Percentiles rank a stretch among this genome's conserved stretches.
Conservation (phyloP, 2,797 vertebrate genomes). For the Lerista edwardsae region DNA sequence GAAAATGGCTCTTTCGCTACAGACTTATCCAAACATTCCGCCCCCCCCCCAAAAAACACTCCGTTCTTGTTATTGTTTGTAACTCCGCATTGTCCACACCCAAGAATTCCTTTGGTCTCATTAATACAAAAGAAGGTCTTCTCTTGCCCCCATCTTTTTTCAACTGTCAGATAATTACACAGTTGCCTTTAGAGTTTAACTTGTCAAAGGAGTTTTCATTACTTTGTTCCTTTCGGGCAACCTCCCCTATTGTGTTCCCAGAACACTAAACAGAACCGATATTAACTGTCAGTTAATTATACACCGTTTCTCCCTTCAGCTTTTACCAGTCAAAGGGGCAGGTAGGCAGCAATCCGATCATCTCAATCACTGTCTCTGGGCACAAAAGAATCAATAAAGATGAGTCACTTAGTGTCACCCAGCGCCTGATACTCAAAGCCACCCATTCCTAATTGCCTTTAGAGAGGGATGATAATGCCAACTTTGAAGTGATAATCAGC, state of each 20-base stretch:
- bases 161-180: constrained; percentile 80
- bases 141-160: constrained; percentile 49
- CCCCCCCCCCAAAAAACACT: neutral
- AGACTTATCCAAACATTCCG: neutral
- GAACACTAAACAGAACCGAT: constrained; percentile 88
- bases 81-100: constrained; percentile 62
- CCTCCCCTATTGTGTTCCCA: constrained; percentile 79
- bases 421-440: constrained; percentile 88
- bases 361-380: constrained; percentile 87
- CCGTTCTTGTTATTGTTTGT: constrained; percentile 71
- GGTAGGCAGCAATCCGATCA: constrained; percentile 83
- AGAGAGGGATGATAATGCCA: constrained; percentile 91
- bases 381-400: constrained; percentile 89
- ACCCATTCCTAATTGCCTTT: constrained; percentile 93
- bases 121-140: constrained; percentile 60
- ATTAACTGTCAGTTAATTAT: constrained; percentile 94
- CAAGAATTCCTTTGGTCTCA: constrained; percentile 74
- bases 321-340: constrained; percentile 90
- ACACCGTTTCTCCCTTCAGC: constrained; percentile 89
- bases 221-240: constrained; percentile 79
- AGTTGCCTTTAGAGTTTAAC: constrained; percentile 84
- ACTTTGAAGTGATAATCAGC: constrained; percentile 91
- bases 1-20: neutral
- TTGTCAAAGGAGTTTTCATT: constrained; percentile 79
- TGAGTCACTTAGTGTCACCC: constrained; percentile 88